These are phyloP conservation scores for Malurus alboscapulatus DNA, from an alignment of 2,113 vertebrate species.

Conservation along the genomic window DNA sequence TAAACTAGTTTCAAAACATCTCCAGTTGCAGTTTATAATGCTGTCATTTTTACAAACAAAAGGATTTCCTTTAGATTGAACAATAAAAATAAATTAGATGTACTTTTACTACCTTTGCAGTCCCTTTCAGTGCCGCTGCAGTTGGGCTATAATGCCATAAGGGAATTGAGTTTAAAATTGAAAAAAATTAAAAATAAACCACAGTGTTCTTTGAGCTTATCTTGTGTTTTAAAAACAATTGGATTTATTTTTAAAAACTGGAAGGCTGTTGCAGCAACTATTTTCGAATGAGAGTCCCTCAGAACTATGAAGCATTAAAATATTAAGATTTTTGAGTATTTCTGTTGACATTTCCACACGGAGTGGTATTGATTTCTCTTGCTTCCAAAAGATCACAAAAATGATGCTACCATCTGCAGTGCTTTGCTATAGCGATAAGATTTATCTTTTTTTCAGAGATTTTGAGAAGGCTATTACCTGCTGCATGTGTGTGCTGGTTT, in stretches of 20 bases:
- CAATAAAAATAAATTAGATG: background rate
- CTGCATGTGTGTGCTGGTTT: rapidly evolving
- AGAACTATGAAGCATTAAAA: background rate
- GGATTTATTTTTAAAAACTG: background rate
- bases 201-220: background rate
- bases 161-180: background rate
- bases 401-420: background rate
- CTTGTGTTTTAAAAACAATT: background rate
- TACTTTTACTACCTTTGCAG: background rate
- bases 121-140: background rate
- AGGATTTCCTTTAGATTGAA: background rate
- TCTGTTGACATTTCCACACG: background rate
- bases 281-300: background rate
- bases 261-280: background rate
- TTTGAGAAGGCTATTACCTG: background rate
- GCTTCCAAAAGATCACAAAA: background rate
- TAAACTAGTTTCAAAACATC: background rate
- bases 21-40: background rate
- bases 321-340: background rate
- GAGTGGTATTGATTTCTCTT: background rate
- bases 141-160: background rate
- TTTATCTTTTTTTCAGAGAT: background rate
- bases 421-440: background rate
- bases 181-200: background rate
- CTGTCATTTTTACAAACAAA: background rate